Base-by-base conservation (phyloP, 2,888 invertebrate species). In the Macropis europaea region DNA sequence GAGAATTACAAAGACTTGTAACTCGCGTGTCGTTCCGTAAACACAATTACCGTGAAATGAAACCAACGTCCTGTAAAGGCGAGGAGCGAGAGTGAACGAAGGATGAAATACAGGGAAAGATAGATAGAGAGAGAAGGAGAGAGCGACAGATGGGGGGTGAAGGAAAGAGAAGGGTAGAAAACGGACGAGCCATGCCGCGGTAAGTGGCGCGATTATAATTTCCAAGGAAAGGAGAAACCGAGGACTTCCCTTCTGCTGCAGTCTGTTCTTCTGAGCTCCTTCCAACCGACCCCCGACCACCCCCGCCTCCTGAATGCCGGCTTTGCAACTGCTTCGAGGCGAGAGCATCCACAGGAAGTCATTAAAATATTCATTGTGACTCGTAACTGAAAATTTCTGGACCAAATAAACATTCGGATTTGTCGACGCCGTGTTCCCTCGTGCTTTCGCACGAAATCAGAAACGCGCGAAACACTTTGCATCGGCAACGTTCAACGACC, bases 201-300 rank as follows among this genome's bases (percentile, higher is more conserved):
- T 84, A 84, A 87, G 87, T 86, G 87, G 84, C 76, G 76, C 84
- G 86, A 87, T 87, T 86, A 87, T 86, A 86, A 86, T 87, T 85
- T 85, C 74, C 76, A 84, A 81, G 80, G 73, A 74, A 77, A 67
- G 71, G 42, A 54, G 47, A 68, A 71, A 69, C 76, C 62, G 67
- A 74, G 71, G 62, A 68, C 68, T 73, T 77, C 75, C 77, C 73
- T 73, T 73, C 73, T 70, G 26, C 54, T 66, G 69, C 78, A 81
- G 71, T 77, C 60, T 76, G 76, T 75, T 72, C 67, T 57, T 63
- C 71, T 56, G 45, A 45, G 57, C 36, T 63, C 62, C 67, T 54
- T 69, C 52, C 48, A 48, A 63, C 52, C 32, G 40, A 42, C 34
- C 22, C n/a, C 28, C 42, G 6, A 3, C 28, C 11, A 26, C 36